Evolutionary conservation across 2,888 invertebrate species (phyloP).

Genomic region (Trissoscelio sp.): DNA sequence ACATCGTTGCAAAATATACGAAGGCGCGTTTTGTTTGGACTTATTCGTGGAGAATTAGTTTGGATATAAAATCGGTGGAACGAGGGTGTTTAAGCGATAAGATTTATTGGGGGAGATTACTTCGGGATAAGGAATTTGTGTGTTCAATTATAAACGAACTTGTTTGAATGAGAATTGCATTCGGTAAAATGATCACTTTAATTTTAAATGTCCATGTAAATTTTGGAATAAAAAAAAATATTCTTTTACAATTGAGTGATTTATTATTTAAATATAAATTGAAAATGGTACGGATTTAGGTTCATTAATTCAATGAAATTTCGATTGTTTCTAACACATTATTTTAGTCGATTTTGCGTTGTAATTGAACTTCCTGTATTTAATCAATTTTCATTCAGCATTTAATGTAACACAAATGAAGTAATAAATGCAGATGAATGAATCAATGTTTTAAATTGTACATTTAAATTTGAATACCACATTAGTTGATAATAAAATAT

Average conservation of each 20-base stretch:
- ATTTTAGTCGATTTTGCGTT: background rate
- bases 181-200: background rate
- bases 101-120: conserved; percentile 47
- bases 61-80: conserved; percentile 48
- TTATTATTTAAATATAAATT: too few relatives aligned
- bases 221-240: background rate
- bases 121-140: conserved; percentile 31
- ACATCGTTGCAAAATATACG: conserved; percentile 31
- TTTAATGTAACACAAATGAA: too few relatives aligned
- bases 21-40: conserved; percentile 27
- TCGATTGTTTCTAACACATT: too few relatives aligned
- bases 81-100: conserved; percentile 38
- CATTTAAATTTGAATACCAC: too few relatives aligned
- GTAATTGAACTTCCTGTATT: too few relatives aligned
- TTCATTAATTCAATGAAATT: too few relatives aligned
- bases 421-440: too few relatives aligned
- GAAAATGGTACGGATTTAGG: too few relatives aligned
- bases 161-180: conserved; percentile 19
- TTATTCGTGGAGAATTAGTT: conserved; percentile 45
- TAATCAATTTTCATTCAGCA: background rate
- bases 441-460: too few relatives aligned
- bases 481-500: too few relatives aligned
- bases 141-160: conserved; percentile 37
- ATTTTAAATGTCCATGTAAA: conserved; percentile 1
- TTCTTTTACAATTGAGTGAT: background rate